Percentiles rank a stretch among this genome's conserved stretches.
Conservation (phyloP, 2,888 invertebrate genomes). For the Orthosia incerta region DNA sequence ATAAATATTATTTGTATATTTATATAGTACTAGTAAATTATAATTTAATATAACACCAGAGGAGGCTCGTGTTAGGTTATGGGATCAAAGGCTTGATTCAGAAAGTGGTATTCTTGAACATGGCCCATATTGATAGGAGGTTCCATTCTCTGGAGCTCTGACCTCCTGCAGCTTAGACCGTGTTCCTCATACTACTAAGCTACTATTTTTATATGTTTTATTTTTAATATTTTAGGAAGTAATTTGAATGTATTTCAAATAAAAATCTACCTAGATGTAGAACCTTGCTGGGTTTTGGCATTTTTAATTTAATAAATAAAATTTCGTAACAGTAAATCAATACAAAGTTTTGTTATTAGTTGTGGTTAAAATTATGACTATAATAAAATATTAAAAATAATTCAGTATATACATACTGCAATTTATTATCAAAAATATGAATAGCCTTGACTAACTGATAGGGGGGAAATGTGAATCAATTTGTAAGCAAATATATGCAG, state of each 20-base stretch:
- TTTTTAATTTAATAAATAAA: too few species aligned
- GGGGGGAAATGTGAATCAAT: background rate
- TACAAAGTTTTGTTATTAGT: background rate
- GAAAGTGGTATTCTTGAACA: background rate
- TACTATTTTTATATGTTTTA: too few species aligned
- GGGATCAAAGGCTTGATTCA: background rate
- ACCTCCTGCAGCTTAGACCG: background rate
- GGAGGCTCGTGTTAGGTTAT: background rate
- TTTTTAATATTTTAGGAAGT: too few species aligned
- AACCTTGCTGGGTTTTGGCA: too few species aligned
- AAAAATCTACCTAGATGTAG: too few species aligned
- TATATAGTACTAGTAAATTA: background rate
- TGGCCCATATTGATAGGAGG: background rate
- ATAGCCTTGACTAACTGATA: background rate
- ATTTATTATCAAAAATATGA: background rate
- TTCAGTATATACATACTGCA: background rate
- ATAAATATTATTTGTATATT: too few species aligned
- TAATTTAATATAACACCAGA: background rate
- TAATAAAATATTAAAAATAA: background rate
- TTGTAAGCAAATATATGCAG: constrained; percentile 24
- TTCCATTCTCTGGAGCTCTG: background rate
- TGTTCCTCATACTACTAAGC: too few species aligned
- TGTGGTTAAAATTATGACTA: background rate
- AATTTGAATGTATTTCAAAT: too few species aligned
- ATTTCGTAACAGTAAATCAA: too few species aligned